Evolutionary conservation across 2,888 invertebrate genomes (phyloP), one percentile per base, ranked within the genome.

Genomic region (Andrena dorsata): DNA sequence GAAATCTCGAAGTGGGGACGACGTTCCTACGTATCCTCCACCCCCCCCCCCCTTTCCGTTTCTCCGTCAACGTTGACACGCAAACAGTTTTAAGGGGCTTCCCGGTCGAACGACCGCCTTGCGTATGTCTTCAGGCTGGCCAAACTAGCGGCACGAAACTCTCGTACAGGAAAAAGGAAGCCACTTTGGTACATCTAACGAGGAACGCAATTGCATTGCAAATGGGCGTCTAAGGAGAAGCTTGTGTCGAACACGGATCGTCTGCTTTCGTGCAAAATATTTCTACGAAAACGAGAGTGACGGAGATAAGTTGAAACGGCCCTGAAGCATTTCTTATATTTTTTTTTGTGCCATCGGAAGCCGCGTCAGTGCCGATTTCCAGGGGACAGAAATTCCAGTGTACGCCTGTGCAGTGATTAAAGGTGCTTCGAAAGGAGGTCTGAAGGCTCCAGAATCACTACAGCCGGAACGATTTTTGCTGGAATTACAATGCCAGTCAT

Each of bases 1-100:
- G 68, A 69, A 79, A 73, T 79, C 79, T 69, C 32, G 32, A 32
- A 20, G 23, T 20, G 56, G 23, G 13, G 61, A 63, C 16, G 32
- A 13, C 53, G 28, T 68, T 53, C 20, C 23, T 26, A 13, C 32
- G 58, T 72, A 73, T 64, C 73, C 41, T 63, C 23, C 56, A 56
- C 28, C 32, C 64, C 71, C 61, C 28, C 32, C 64, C 71, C 61
- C 63, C 63, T 79, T 85, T 71, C 76, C 78, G 79, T 68, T 65
- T 76, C 80, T 80, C 73, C 79, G 73, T 49, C 61, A 60, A n/a
- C 61, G 78, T 63, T 56, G 82, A 91, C 90, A 91, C 87, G 90
- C 86, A 91, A 91, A 91, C 79, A 88, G 90, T 90, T 90, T 91
- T 90, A 91, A 90, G 88, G 87, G 86, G 87, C 88, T 90, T 90